Percentiles rank a stretch among this genome's conserved stretches.
phyloP scores from a whole-genome alignment of 2,888 invertebrate species.

The Hypomecis atomaria region DNA sequence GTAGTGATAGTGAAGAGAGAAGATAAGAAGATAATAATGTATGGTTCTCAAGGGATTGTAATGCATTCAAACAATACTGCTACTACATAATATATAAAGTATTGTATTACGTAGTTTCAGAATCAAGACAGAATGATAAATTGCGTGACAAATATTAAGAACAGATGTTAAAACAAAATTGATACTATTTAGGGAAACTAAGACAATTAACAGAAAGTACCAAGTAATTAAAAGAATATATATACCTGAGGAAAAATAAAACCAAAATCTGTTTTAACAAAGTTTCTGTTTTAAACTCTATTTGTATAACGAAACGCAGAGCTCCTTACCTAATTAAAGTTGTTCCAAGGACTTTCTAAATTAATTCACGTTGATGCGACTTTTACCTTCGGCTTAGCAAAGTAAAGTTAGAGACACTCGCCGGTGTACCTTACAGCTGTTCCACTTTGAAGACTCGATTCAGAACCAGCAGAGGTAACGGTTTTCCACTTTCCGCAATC shows the following conservation, averaged over 20 bases:
- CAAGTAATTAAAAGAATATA: too few species aligned
- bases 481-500: not conserved
- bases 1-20: too few species aligned
- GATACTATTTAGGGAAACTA: too few species aligned
- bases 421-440: not conserved
- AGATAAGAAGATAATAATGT: too few species aligned
- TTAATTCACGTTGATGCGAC: constrained; percentile 15
- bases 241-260: not conserved
- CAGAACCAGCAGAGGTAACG: not conserved
- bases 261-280: not conserved
- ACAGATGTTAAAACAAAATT: too few species aligned
- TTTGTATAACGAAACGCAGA: constrained; percentile 6
- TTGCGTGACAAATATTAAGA: too few species aligned
- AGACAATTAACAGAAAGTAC: too few species aligned
- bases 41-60: too few species aligned
- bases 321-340: constrained; percentile 17
- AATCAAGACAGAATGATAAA: too few species aligned
- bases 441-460: not conserved
- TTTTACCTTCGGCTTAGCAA: constrained; percentile 7
- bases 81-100: too few species aligned
- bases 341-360: constrained; percentile 15
- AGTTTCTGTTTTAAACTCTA: constrained; percentile 4
- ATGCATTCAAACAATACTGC: too few species aligned
- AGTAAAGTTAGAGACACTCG: not conserved
- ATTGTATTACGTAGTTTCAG: too few species aligned